Conservation (phyloP, 2,888 invertebrate species). For the Tenthredo livida region DNA sequence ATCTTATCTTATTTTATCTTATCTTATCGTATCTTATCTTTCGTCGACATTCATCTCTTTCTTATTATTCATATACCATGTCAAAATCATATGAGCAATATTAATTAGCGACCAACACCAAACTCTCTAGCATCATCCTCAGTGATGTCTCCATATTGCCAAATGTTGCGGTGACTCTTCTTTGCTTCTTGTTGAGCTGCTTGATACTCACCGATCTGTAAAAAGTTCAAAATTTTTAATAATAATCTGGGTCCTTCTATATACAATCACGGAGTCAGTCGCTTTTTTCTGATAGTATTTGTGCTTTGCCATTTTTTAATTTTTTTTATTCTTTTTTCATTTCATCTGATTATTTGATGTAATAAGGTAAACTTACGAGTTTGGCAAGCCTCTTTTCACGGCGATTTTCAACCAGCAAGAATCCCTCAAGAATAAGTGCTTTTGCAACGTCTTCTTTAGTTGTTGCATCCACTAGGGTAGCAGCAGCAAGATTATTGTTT, state of each 20-base stretch:
- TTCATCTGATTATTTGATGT: background rate
- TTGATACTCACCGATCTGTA: slow-evolving; percentile 88
- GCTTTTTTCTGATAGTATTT: no score
- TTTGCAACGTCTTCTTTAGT: slow-evolving; percentile 87
- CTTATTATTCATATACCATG: slow-evolving; percentile 1
- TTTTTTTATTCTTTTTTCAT: no score
- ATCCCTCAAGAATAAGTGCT: slow-evolving; percentile 91
- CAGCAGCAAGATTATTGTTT: slow-evolving; percentile 79
- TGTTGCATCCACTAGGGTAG: slow-evolving; percentile 81
- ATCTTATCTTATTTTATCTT: background rate
- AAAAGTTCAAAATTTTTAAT: slow-evolving; percentile 50
- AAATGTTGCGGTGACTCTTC: slow-evolving; percentile 92
- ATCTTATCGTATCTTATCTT: background rate
- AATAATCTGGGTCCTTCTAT: slow-evolving; percentile 28
- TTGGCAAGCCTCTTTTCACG: slow-evolving; percentile 90
- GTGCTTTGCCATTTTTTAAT: no score
- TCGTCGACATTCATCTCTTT: slow-evolving; percentile 45
- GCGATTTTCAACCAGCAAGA: slow-evolving; percentile 88
- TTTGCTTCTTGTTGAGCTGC: slow-evolving; percentile 93
- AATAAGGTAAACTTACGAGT: slow-evolving; percentile 80
- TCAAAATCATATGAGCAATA: slow-evolving; percentile 27
- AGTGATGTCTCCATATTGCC: slow-evolving; percentile 99
- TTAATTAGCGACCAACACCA: slow-evolving; percentile 54
- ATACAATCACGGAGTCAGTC: background rate
- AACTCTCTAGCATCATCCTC: slow-evolving; percentile 91